Evolutionary conservation across 2,113 vertebrate species (phyloP), one percentile per base, ranked within the genome.

Genomic region (Sinosuthora webbiana): DNA sequence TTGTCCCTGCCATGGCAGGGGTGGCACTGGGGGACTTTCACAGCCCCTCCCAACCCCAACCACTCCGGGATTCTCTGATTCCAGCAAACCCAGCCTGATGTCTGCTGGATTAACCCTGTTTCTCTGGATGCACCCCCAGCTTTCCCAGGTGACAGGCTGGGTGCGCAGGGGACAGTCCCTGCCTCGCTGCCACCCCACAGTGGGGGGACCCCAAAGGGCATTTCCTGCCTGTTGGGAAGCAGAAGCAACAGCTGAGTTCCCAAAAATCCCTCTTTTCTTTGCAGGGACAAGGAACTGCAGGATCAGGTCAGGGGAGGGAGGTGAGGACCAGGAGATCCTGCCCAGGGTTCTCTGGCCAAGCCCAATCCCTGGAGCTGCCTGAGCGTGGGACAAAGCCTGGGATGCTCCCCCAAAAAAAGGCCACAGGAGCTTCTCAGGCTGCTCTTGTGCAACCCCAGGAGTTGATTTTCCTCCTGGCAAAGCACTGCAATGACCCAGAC

Each of bases 61-160:
- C 53, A 21, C 2, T 17, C n/a, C 1, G 3, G 41, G n/a, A 19
- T 28, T 55, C 69, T 30, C 19, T 16, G 60, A 52, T 15, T 20
- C 33, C 10, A 57, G 22, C 39, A 57, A 37, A 19, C 8, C 24
- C 71, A 63, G 9, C 15, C 47, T 30, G 50, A 9, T 1, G 1
- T 2, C 6, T n/a, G 37, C 6, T 5, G 0, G 55, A 25, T 2
- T 2, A 25, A 7, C 7, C 41, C 27, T 2, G 0, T 27, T 11
- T 8, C 1, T 0, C 55, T 14, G 67, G 50, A 8, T 62, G 37
- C 31, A 8, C 13, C 14, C 13, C 49, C 68, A 77, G 23, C 49
- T 23, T 19, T 10, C 30, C 52, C 74, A 65, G 24, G 23, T 5
- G 21, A 69, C 45, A 67, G 45, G 45, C 6, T 30, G 60, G 50